Base-by-base conservation (phyloP, 2,113 vertebrate species). In the Catharus fuscescens region DNA sequence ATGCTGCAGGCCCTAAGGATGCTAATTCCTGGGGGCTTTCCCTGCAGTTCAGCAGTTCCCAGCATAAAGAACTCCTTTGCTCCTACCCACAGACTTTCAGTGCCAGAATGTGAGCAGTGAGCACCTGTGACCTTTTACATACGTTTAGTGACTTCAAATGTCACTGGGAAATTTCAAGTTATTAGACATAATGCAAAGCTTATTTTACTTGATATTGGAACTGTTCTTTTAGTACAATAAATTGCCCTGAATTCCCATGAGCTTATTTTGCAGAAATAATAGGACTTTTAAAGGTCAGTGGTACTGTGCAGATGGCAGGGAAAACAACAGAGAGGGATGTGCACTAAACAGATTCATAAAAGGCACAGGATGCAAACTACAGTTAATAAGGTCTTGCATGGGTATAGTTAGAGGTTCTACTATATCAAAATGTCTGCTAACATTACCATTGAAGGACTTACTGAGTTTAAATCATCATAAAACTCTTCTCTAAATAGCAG, bases 201-300 rank as follows among this genome's bases (percentile, higher is more conserved):
- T 61, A 50, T 36, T 87, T 42, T 91, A 60, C 76, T 94, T 66
- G 34, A 81, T 70, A 84, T 32, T 62, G 17, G 81, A 61, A 45
- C 5, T 0, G 54, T 81, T 29, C 25, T 83, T 93, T 85, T 78
- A 91, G 81, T 86, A 56, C 45, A 91, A 21, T 76, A 70, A 96
- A 93, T 50, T 83, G 52, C 64, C 80, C 83, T 79, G 79, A 86
- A 80, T 94, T 94, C 90, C 53, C 42, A 76, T 31, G 76, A 94
- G 79, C 87, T 95, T 91, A 29, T 80, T 95, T 96, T 95, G 53
- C 61, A 83, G 85, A 91, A 94, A 93, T 87, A 90, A 87, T 11
- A 79, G 67, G 54, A 81, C 48, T 90, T 95, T 95, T 52, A 96
- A 96, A 97, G 57, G 83, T 96, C 77, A 87, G 26, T 86, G 42